Conservation (phyloP, 2,888 invertebrate genomes). For the Mamestra brassicae region DNA sequence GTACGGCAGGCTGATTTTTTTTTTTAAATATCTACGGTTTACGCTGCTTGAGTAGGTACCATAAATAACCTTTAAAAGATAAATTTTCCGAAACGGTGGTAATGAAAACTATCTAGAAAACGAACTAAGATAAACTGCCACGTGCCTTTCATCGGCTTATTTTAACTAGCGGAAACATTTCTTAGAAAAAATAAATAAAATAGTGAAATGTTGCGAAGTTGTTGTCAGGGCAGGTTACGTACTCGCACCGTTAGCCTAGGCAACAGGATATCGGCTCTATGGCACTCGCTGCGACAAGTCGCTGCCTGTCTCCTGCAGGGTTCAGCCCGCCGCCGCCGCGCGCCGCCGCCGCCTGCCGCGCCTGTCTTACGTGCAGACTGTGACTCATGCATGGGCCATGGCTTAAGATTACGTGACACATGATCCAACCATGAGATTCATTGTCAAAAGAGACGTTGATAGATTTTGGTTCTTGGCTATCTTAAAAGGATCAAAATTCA, state of each 20-base stretch:
- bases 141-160: not conserved
- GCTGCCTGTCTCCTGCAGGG: slow-evolving; percentile 42
- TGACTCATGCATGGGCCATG: slow-evolving; percentile 37
- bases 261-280: slow-evolving; percentile 27
- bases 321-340: not conserved
- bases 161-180: not conserved
- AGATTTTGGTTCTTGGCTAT: not conserved
- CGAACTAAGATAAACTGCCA: not conserved
- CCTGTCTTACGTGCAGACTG: not conserved
- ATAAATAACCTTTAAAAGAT: too few relatives aligned
- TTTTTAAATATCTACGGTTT: not conserved
- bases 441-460: not conserved
- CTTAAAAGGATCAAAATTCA: not conserved
- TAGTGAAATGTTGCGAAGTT: not conserved
- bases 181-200: slow-evolving; percentile 3
- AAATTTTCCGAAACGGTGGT: not conserved
- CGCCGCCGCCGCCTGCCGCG: not conserved
- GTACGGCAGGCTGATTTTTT: not conserved
- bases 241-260: slow-evolving; percentile 28
- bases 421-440: not conserved
- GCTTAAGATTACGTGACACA: slow-evolving; percentile 11
- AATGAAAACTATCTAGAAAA: not conserved
- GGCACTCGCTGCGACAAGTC: slow-evolving; percentile 47
- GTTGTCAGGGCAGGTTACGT: slow-evolving; percentile 1
- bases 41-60: too few relatives aligned